Evolutionary conservation across 2,888 invertebrate genomes (phyloP).

Genomic region (Scrobipalpa atriplicella): DNA sequence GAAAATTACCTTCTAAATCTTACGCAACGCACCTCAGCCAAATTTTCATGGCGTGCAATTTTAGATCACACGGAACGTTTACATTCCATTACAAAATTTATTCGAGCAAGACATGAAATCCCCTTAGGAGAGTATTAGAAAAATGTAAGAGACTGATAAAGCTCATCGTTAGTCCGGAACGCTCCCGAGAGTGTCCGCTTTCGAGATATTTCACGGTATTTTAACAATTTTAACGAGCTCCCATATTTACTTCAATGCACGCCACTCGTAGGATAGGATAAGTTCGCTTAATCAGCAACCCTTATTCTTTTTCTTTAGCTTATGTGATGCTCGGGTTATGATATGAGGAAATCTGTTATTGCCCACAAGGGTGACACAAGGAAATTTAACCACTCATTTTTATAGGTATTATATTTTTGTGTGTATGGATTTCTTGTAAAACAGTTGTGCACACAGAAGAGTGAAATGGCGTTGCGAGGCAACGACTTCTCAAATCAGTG

Average conservation of each 20-base stretch:
- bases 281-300: constrained; percentile 57
- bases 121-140: constrained; percentile 72
- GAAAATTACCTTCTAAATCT: no score
- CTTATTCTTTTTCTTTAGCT: constrained; percentile 31
- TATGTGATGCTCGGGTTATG: constrained; percentile 5
- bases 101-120: constrained; percentile 58
- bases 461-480: no score
- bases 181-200: constrained; percentile 70
- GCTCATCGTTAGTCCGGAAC: constrained; percentile 51
- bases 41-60: neutral
- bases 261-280: constrained; percentile 55
- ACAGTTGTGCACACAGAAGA: no score
- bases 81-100: constrained; percentile 61
- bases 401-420: no score
- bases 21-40: neutral
- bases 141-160: constrained; percentile 68
- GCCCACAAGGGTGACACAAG: neutral
- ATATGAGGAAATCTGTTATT: neutral
- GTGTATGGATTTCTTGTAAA: no score
- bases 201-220: constrained; percentile 80
- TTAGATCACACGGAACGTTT: constrained; percentile 37
- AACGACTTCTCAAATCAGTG: no score
- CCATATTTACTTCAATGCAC: constrained; percentile 74
- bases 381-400: no score
- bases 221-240: constrained; percentile 81